phyloP scores from a whole-genome alignment of 2,113 vertebrate genomes.

The Gorsachius goisagi region DNA sequence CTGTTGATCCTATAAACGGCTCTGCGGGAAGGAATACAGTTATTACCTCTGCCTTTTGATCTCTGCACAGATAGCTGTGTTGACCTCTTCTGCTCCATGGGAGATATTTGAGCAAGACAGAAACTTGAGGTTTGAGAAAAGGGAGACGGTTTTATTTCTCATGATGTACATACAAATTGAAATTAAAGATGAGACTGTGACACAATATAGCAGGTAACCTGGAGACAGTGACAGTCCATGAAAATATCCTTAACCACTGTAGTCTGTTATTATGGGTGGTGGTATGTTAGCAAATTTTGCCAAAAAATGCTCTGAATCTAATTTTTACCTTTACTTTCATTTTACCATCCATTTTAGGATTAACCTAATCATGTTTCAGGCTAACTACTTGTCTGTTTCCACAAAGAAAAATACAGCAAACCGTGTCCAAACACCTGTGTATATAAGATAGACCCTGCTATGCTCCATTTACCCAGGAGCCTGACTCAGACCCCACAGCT shows the following conservation, averaged over 20 bases:
- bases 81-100: neutral
- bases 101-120: neutral
- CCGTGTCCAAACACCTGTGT: neutral
- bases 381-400: neutral
- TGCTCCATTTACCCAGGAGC: neutral
- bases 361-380: neutral
- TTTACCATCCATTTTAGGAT: neutral
- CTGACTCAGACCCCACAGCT: neutral
- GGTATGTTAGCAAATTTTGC: neutral
- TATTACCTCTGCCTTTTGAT: neutral
- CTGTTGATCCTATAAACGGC: neutral
- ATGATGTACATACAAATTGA: neutral
- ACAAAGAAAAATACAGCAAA: neutral
- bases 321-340: neutral
- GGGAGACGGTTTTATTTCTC: neutral
- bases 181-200: neutral
- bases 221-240: neutral
- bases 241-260: neutral
- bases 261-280: neutral
- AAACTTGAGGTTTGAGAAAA: neutral
- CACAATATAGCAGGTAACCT: neutral
- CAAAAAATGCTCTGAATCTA: neutral
- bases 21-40: neutral
- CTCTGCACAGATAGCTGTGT: neutral
- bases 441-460: accelerated